phyloP scores from a whole-genome alignment of 2,888 invertebrate species.

The Ferdinandea cuprea region DNA sequence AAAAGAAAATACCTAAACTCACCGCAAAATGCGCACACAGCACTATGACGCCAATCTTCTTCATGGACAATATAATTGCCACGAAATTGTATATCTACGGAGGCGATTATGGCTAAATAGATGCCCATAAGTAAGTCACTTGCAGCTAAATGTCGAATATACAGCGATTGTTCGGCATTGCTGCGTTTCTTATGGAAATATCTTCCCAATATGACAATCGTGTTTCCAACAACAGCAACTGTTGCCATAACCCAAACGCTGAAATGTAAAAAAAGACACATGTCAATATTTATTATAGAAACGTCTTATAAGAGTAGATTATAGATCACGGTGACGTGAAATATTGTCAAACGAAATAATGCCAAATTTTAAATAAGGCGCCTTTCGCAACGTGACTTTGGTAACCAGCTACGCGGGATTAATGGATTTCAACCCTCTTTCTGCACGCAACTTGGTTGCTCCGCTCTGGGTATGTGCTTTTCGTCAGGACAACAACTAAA shows the following conservation, averaged over 20 bases:
- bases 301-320: no score
- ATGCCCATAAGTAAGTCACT: constrained; percentile 87
- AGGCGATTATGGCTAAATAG: constrained; percentile 85
- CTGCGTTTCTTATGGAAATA: constrained; percentile 84
- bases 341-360: no score
- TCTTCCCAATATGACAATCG: constrained; percentile 85
- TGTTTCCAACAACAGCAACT: constrained; percentile 85
- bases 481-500: no score
- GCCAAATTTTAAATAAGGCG: no score
- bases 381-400: no score
- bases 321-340: no score
- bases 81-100: constrained; percentile 84
- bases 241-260: constrained; percentile 87
- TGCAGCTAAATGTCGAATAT: constrained; percentile 86
- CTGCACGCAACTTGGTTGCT: no score
- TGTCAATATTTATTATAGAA: no score
- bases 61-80: constrained; percentile 85
- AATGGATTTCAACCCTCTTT: no score
- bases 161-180: constrained; percentile 86
- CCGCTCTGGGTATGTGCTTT: no score
- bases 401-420: no score
- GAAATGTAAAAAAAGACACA: constrained; percentile 48
- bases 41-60: constrained; percentile 85
- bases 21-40: constrained; percentile 85
- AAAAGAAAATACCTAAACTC: constrained; percentile 20